phyloP scores from a whole-genome alignment of 2,888 invertebrate species.

The Tetropium fuscum region DNA sequence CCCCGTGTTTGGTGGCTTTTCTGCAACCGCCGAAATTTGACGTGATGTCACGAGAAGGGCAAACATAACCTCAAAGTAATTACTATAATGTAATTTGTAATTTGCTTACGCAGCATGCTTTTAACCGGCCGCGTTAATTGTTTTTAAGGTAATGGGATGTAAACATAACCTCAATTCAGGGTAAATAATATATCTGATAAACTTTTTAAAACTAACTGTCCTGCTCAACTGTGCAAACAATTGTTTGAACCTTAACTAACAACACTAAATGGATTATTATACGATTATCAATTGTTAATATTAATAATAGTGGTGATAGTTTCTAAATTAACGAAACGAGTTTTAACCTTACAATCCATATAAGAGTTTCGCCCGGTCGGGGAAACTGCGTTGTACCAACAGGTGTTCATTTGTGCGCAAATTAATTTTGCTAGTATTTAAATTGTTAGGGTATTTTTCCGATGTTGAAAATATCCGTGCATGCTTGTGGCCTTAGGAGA shows the following conservation, averaged over 20 bases:
- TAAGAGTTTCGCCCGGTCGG: too few relatives aligned
- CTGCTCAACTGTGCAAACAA: too few relatives aligned
- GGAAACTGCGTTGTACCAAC: too few relatives aligned
- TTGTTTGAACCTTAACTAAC: too few relatives aligned
- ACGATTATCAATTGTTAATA: too few relatives aligned
- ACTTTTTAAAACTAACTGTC: background rate
- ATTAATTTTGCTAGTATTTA: too few relatives aligned
- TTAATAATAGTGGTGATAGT: too few relatives aligned
- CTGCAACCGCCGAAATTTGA: conserved; percentile 6
- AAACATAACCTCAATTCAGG: background rate
- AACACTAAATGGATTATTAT: too few relatives aligned
- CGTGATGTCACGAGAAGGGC: conserved; percentile 14
- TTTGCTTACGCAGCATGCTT: background rate
- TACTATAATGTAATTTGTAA: background rate
- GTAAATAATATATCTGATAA: background rate
- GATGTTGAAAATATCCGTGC: background rate
- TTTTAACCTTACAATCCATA: too few relatives aligned
- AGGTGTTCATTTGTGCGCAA: background rate
- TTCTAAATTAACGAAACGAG: too few relatives aligned
- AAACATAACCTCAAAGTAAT: conserved; percentile 28
- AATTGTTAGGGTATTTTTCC: too few relatives aligned
- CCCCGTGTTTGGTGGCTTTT: background rate
- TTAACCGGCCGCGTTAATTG: background rate
- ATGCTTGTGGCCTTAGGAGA: conserved; percentile 47
- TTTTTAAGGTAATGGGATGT: background rate